Conservation (phyloP, 2,113 vertebrate species). For the Pholis gunnellus region DNA sequence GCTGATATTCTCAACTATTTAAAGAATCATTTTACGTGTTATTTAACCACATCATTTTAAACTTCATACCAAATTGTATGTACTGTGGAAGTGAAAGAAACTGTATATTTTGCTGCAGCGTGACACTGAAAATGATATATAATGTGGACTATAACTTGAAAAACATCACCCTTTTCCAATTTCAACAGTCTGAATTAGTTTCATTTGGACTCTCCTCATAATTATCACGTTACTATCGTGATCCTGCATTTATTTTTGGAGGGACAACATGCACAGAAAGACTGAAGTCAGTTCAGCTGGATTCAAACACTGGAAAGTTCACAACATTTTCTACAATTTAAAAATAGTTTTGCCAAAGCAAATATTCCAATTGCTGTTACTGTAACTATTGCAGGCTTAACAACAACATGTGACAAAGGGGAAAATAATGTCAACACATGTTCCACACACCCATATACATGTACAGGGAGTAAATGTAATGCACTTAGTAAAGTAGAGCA, state of each 20-base stretch:
- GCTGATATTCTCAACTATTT: neutral
- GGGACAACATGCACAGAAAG: neutral
- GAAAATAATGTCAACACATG: neutral
- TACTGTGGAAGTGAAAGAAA: neutral
- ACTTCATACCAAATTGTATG: neutral
- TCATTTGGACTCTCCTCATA: neutral
- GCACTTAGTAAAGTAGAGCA: neutral
- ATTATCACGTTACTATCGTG: neutral
- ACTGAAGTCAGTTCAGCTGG: neutral
- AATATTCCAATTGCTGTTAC: neutral
- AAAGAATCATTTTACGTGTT: neutral
- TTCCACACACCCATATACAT: neutral
- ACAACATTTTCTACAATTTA: neutral
- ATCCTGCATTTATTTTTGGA: neutral
- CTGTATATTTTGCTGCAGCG: neutral
- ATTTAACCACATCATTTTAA: neutral
- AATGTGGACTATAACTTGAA: neutral
- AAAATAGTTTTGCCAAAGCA: neutral
- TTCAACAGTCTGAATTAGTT: no score
- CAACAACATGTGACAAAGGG: neutral
- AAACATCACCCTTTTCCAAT: neutral
- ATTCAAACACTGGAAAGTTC: neutral
- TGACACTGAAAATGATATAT: neutral
- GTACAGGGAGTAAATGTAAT: neutral
- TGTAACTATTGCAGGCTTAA: neutral